These are phyloP conservation scores for Chelidonichthys spinosus DNA, from an alignment of 2,797 vertebrate species.

Conservation along the genomic window DNA sequence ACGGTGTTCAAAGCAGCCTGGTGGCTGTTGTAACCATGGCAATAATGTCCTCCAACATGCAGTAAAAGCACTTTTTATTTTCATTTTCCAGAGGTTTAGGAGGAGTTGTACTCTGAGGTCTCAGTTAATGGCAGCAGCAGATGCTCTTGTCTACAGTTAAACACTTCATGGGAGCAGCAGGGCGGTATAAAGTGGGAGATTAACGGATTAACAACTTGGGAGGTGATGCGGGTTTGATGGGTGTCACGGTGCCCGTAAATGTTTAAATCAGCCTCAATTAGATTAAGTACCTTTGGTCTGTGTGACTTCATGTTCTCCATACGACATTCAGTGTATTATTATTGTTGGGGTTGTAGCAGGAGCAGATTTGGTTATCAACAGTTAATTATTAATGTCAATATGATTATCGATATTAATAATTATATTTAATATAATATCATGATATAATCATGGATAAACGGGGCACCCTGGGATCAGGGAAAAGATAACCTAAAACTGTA, in stretches of 20 bases:
- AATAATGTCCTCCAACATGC: conserved; percentile 1
- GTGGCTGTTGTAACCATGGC: conserved; percentile 7
- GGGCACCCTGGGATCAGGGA: too few species aligned
- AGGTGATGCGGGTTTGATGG: conserved; percentile 16
- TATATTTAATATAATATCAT: too few species aligned
- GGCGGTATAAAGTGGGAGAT: not conserved
- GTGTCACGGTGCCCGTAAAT: not conserved
- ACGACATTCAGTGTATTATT: too few species aligned
- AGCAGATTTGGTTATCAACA: too few species aligned
- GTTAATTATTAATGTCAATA: too few species aligned
- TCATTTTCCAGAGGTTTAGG: not conserved
- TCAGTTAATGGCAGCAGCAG: not conserved
- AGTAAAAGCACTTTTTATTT: not conserved
- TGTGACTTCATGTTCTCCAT: too few species aligned
- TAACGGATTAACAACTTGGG: conserved; percentile 11
- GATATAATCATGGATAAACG: too few species aligned
- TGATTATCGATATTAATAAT: too few species aligned
- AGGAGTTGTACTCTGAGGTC: not conserved
- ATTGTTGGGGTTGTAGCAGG: too few species aligned
- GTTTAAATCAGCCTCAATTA: conserved; percentile 14
- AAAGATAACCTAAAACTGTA: too few species aligned
- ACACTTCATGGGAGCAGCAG: not conserved
- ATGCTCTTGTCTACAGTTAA: conserved; percentile 16
- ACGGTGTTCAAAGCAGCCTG: not conserved
- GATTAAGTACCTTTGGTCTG: conserved; percentile 4